Evolutionary conservation across 2,888 invertebrate genomes (phyloP), one percentile per base, ranked within the genome.

Genomic region (Pseudococcus jackbeardsleyi): DNA sequence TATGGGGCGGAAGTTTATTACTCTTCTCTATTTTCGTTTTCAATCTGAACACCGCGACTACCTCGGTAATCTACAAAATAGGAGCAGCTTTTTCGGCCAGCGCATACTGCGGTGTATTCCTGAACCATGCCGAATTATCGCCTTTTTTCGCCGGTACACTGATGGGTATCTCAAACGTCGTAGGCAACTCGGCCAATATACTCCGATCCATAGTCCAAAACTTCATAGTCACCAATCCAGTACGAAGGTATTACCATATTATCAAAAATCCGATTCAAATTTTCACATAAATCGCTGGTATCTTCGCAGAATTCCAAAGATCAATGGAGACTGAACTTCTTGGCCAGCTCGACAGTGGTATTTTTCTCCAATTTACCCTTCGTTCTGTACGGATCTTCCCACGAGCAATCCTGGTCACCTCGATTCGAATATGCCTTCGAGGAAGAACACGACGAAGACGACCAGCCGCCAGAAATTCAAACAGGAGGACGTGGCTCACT

Each of bases 341-440:
- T 85, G 59, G 54, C 39, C 33, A 39, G n/a, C 42, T 54, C 85
- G 33, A 42, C 64, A 12, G 42, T 85, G 9, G n/a, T 22, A 6
- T 85, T 85, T 64, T 85, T 59, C 85, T n/a, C 64, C 42, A 85
- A 85, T 85, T 33, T 85, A 39, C 85, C 85, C 4, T 85, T 85
- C 39, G 26, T 85, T 11, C 19, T 85, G 8, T 85, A 64, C 59
- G 85, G 85, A n/a, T 50, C 59, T 12, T 59, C 50, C 2, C 22
- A 85, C 0, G 85, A 85, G 22, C 85, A 85, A 85, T 15, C 64
- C 9, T 85, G 85, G 85, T 59, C 79, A 1, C 79, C 79, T 17
- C 42, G 42, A 42, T 46, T 79, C 39, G 79, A 79, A 2, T 79
- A 11, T 3, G 17, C 19, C 0, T 42, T 46, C 12, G 42, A 79